Base-by-base conservation (phyloP, 1,140 invertebrate genomes). In the Agrypnia vestita region DNA sequence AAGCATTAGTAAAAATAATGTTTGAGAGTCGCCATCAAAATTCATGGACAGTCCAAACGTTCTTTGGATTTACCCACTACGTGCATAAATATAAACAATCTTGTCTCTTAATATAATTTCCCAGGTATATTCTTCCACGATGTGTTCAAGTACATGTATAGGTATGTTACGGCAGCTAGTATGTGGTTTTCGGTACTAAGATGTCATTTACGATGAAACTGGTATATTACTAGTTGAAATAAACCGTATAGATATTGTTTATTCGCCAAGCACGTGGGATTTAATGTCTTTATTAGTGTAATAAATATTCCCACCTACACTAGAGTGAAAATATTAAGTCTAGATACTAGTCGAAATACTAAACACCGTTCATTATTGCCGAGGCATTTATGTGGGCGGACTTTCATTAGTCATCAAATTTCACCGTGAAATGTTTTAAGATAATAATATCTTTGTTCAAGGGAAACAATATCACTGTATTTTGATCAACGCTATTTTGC, bases 271-370 rank as follows among this genome's bases (percentile, higher is more conserved):
- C 53, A 17, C 53, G 53, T 56, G 53, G 53, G 53, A n/a, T 17
- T 56, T 56, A 17, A 56, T 56, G 53, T 56, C 53, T 56, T 56
- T 56, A 56, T 56, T 56, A 15, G 53, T 17, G n/a, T 15, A n/a
- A 21, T 62, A 62, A 25, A 62, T 62, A 51, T 62, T 62, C 19
- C 59, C 4, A 10, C 59, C 59, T 35, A 62, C 59, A 21, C 12
- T 0, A 3, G 11, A 9, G n/a, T 51, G n/a, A 51, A 51, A 51
- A 35, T 13, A 11, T 9, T 11, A 3, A 7, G 19, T 21, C 17
- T 19, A 62, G 59, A 62, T 19, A 62, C 59, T 62, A 62, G 59
- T 21, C 59, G 21, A 62, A 62, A 62, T 62, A 62, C 25, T 25
- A 62, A 62, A 62, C 25, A 62, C 25, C 21, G 7, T 35, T 62